Evolutionary conservation across 2,113 vertebrate species (phyloP).

Genomic region (Aplodontia rufa): DNA sequence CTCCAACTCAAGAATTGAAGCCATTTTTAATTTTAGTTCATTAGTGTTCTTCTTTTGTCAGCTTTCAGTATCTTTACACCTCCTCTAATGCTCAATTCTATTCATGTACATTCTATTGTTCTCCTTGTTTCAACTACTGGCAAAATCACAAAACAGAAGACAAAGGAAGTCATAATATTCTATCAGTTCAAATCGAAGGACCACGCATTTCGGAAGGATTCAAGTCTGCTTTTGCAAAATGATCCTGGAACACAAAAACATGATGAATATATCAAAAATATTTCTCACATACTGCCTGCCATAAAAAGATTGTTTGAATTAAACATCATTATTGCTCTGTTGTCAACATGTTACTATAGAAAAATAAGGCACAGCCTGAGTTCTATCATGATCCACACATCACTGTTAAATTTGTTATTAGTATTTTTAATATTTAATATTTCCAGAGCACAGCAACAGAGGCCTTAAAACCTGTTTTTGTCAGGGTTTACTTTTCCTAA

Average conservation of each 20-base stretch:
- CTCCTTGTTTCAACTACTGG: slow-evolving; percentile 74
- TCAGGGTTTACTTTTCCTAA: slow-evolving; percentile 22
- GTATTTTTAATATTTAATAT: slow-evolving; percentile 42
- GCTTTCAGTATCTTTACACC: slow-evolving; percentile 79
- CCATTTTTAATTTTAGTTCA: slow-evolving; percentile 69
- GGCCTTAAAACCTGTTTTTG: slow-evolving; percentile 5
- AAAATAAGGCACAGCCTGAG: slow-evolving; percentile 47
- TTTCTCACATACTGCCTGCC: slow-evolving; percentile 75
- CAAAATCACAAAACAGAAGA: slow-evolving; percentile 81
- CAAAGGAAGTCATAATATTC: slow-evolving; percentile 81
- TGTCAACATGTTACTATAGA: slow-evolving; percentile 67
- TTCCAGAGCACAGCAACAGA: neutral
- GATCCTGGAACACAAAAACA: slow-evolving; percentile 65
- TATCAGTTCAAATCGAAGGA: slow-evolving; percentile 78
- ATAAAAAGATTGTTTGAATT: slow-evolving; percentile 77
- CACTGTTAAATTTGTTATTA: neutral
- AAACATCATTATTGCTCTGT: slow-evolving; percentile 69
- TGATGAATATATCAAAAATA: slow-evolving; percentile 77
- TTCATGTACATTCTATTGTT: slow-evolving; percentile 79
- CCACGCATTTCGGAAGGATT: slow-evolving; percentile 65
- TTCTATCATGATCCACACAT: slow-evolving; percentile 50
- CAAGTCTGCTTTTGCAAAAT: slow-evolving; percentile 69
- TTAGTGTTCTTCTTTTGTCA: slow-evolving; percentile 72
- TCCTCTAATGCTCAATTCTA: slow-evolving; percentile 70
- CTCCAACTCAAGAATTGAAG: slow-evolving; percentile 57